Conservation (phyloP, 2,797 vertebrate species). For the Anniella stebbinsi region DNA sequence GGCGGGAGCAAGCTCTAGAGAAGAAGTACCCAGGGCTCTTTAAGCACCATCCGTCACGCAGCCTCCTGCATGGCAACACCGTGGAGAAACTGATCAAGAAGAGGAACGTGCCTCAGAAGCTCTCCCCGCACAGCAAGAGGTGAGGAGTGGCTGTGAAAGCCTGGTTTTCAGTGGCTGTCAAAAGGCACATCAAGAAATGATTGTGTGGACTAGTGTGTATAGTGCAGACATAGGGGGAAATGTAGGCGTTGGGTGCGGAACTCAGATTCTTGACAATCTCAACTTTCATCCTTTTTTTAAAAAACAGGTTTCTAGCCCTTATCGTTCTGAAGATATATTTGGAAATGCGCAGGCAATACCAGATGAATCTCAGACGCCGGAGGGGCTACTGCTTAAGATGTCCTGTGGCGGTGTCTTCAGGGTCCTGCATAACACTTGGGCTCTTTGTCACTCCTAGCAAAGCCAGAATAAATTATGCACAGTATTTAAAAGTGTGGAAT, state of each 20-base stretch:
- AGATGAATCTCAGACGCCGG: not conserved
- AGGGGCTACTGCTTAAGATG: not conserved
- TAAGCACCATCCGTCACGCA: conserved; percentile 86
- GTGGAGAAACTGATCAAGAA: conserved; percentile 98
- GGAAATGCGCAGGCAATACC: not conserved
- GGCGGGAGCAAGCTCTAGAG: conserved; percentile 94
- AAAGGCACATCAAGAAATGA: not conserved
- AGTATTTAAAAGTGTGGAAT: not conserved
- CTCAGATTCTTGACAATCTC: not conserved
- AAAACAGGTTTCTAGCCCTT: not conserved
- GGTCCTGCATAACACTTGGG: not conserved
- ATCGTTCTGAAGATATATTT: not conserved
- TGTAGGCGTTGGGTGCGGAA: too few relatives aligned
- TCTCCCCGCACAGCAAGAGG: conserved; percentile 92
- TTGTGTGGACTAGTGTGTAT: not conserved
- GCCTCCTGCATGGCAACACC: conserved; percentile 89
- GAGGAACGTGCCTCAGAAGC: conserved; percentile 92
- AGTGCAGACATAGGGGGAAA: not conserved
- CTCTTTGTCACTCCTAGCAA: not conserved
- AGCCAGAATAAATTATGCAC: not conserved
- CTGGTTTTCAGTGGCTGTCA: too few relatives aligned
- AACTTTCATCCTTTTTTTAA: not conserved
- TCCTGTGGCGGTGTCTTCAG: not conserved
- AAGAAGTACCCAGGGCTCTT: conserved; percentile 93
- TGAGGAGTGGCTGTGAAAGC: conserved; percentile 45